Evolutionary conservation across 2,888 invertebrate species (phyloP), one percentile per base, ranked within the genome.

Genomic region (Criorhina ranunculi): DNA sequence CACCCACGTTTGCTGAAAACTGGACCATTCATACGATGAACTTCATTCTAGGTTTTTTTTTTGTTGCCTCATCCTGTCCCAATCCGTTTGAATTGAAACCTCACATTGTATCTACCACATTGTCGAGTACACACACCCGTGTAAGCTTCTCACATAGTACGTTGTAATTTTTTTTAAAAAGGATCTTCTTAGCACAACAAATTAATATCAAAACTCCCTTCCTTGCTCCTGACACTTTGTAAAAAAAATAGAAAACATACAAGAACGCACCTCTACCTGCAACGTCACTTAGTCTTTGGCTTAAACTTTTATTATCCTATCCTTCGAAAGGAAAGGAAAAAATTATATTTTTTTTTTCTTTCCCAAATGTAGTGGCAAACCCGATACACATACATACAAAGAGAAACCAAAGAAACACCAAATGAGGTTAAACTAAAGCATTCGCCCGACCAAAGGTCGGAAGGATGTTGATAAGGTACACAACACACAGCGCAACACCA

Each of bases 401-500:
- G n/a, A 78, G 29, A 60, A 44, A 62, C 12, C 35, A 9, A 79
- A 79, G 51, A 19, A 51, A 60, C 40, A 42, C 40, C 33, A 59
- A 69, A 69, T 62, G 46, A 67, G 80, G 80, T 75, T 80, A 67
- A 67, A 57, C 67, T 55, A 60, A 60, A 62, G 44, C 42, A 67
- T 64, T 40, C 19, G 40, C 19, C 40, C 37, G 60, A 46, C 60
- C 60, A 78, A 72, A 73, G 60, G 72, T 78, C 59, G 60, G 15
- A 64, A 19, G 53, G 33, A 69, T 64, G 4, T 24, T 3, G 24
- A 4, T 24, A 24, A 24, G 24, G 24, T 24, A 24, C 24, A 64
- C 35, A 46, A 24, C 24, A 64, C 35, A 46, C 37, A 46, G 44
- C 51, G 51, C 53, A 73, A 37, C 33, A 55, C 29, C 49, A 57